phyloP scores from a whole-genome alignment of 2,797 vertebrate genomes.

The Naso thynnoides region DNA sequence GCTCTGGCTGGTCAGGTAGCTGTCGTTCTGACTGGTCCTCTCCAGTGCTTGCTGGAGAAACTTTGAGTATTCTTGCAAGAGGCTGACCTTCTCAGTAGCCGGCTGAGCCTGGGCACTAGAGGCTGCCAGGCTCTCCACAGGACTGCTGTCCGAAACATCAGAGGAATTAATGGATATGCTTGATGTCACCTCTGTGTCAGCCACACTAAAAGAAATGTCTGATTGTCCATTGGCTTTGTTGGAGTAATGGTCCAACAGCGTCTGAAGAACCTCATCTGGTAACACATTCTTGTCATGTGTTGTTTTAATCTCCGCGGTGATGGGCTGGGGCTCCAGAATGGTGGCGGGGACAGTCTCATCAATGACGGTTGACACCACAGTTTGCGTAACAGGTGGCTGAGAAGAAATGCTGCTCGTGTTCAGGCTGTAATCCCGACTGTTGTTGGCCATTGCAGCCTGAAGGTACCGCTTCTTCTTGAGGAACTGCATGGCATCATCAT shows the following conservation, averaged over 20 bases:
- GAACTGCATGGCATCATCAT: conserved; percentile 99
- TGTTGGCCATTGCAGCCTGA: conserved; percentile 91
- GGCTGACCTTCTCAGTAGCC: conserved; percentile 95
- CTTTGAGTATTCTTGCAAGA: conserved; percentile 99
- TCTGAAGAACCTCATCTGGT: conserved; percentile 98
- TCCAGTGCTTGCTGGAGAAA: conserved; percentile 99
- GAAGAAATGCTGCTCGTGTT: conserved; percentile 93
- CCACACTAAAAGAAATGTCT: conserved; percentile 96
- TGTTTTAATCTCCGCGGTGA: conserved; percentile 93
- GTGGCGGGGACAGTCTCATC: conserved; percentile 92
- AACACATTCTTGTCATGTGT: conserved; percentile 95
- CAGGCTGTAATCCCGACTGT: conserved; percentile 91
- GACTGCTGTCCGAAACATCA: conserved; percentile 92
- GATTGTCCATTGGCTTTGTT: conserved; percentile 97
- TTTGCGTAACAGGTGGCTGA: conserved; percentile 92
- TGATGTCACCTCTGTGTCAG: conserved; percentile 96
- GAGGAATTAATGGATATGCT: conserved; percentile 98
- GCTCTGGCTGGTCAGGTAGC: conserved; percentile 97
- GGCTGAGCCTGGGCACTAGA: conserved; percentile 89
- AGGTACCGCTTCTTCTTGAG: conserved; percentile 99
- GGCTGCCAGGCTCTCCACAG: conserved; percentile 86
- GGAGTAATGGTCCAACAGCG: conserved; percentile 97
- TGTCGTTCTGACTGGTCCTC: conserved; percentile 99
- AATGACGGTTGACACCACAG: conserved; percentile 93
- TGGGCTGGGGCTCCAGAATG: conserved; percentile 92